phyloP scores from a whole-genome alignment of 2,113 vertebrate species.

The Brachyistius frenatus region DNA sequence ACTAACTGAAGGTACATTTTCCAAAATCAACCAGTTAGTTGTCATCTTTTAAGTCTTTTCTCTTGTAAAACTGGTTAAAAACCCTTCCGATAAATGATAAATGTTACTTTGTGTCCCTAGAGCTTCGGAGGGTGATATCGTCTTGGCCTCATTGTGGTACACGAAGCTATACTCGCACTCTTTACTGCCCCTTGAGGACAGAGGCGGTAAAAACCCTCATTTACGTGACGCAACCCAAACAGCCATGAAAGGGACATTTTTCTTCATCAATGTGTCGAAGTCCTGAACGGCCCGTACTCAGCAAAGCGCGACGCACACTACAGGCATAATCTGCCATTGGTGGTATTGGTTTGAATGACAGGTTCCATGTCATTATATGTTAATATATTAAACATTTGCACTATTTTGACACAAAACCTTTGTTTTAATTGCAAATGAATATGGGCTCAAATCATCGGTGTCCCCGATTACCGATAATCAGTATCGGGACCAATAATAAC shows the following conservation, averaged over 20 bases:
- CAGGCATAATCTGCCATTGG: too few species aligned
- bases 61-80: too few species aligned
- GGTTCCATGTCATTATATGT: too few species aligned
- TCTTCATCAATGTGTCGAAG: too few species aligned
- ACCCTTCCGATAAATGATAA: not conserved
- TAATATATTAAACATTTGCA: too few species aligned
- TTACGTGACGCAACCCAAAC: too few species aligned
- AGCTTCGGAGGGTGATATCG: not conserved
- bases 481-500: not conserved
- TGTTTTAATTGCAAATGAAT: too few species aligned
- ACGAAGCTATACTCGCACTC: not conserved
- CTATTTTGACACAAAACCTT: too few species aligned
- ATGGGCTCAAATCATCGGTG: not conserved
- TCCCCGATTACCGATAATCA: not conserved
- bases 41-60: too few species aligned
- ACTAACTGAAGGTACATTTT: not conserved
- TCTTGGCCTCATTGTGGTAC: not conserved
- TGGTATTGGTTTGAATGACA: too few species aligned
- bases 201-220: not conserved
- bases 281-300: not conserved
- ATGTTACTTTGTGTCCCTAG: not conserved
- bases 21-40: too few species aligned
- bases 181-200: not conserved
- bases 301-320: not conserved
- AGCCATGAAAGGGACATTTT: too few species aligned